A percentile compares a stretch with the other conserved stretches of the same genome.
Conservation (phyloP, 2,888 invertebrate species). For the Incurvaria masculella region DNA sequence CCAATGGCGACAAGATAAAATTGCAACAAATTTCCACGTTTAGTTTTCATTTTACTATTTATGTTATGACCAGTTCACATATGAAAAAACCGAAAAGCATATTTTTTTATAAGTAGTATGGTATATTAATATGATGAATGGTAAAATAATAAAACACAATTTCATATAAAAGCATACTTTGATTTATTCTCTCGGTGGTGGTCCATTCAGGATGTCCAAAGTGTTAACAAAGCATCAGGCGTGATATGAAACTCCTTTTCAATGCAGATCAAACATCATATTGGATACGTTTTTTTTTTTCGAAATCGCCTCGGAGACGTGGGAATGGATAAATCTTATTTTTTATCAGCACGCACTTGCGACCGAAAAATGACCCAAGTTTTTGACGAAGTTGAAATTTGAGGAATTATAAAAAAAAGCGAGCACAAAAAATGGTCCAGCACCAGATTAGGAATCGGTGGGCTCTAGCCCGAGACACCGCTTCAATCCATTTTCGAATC, state of each 20-base stretch:
- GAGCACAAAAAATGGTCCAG: conserved; percentile 15
- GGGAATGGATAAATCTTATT: neutral
- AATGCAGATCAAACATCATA: neutral
- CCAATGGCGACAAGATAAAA: too few relatives aligned
- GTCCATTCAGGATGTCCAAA: neutral
- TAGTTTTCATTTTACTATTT: too few relatives aligned
- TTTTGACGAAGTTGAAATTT: conserved; percentile 14
- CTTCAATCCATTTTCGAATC: neutral
- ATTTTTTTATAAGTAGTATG: too few relatives aligned
- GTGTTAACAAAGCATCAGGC: neutral
- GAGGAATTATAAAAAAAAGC: conserved; percentile 11
- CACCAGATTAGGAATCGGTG: conserved; percentile 6
- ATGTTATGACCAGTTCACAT: too few relatives aligned
- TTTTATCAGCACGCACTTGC: conserved; percentile 1
- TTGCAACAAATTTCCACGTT: too few relatives aligned
- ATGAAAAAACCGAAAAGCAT: too few relatives aligned
- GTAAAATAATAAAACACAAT: too few relatives aligned
- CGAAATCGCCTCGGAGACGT: neutral
- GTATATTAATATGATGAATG: too few relatives aligned
- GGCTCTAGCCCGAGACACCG: conserved; percentile 14
- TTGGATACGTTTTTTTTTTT: neutral
- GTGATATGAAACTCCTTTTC: neutral
- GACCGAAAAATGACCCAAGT: conserved; percentile 18
- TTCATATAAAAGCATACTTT: neutral
- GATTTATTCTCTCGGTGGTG: neutral